Evolutionary conservation across 1,140 invertebrate species (phyloP), one percentile per base, ranked within the genome.

Genomic region (Potamilus streckersoni): DNA sequence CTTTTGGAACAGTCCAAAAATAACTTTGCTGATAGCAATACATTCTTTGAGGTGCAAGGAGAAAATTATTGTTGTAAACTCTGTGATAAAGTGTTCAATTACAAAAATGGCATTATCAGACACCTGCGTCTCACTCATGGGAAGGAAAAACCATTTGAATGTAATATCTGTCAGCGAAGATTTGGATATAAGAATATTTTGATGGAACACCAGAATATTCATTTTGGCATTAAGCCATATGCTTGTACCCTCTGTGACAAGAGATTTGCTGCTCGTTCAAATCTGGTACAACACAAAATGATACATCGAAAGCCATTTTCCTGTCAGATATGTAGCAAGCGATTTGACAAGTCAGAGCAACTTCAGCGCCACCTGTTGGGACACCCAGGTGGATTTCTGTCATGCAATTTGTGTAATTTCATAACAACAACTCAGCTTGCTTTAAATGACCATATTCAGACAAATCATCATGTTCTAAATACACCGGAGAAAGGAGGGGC

Each of bases 191-290:
- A 85, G 74, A 85, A 85, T 74, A 85, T 85, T 65, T 71, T 87
- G 72, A 69, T 84, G 71, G 85, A 87, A 70, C 86, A 88, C 69
- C 85, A 86, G 74, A 86, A 86, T 72, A 80, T 88, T 17, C 86
- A 88, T 74, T 86, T 83, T 79, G 86, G 86, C 19, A 86, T 86
- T 19, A 85, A 86, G 69, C 86, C 86, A 13, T 87, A 87, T 67
- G 84, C 83, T 19, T 88, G 86, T 70, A 85, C 71, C 23, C 69
- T 85, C 67, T 88, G 86, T 73, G 84, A 87, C 73, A 88, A 87
- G 71, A 60, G 81, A n/a, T 88, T 88, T 78, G 84, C 83, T 67
- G 82, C 84, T 17, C 74, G 80, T 2, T 85, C 84, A 14, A 87
- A 86, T 75, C 80, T 86, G 11, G 82, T 85, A 49, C 84, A 86